Percentiles rank a stretch among this genome's conserved stretches.
phyloP scores from a whole-genome alignment of 2,888 invertebrate genomes.

The Anticlea derivata region DNA sequence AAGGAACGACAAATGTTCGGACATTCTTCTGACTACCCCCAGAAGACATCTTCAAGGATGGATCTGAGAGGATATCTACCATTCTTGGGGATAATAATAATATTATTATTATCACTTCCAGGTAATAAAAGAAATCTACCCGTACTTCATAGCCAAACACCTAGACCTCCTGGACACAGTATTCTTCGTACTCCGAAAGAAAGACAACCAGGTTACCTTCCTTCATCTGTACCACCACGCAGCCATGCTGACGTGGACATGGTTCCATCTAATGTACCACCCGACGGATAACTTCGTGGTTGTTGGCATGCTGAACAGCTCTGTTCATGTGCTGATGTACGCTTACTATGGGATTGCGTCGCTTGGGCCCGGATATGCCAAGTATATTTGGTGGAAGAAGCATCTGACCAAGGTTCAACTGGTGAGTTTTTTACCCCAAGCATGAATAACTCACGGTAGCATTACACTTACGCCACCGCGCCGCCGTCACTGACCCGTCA shows the following conservation, averaged over 20 bases:
- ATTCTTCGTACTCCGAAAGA: slow-evolving; percentile 94
- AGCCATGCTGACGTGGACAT: slow-evolving; percentile 89
- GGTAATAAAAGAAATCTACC: slow-evolving; percentile 79
- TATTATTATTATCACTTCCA: slow-evolving; percentile 37
- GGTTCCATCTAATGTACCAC: slow-evolving; percentile 89
- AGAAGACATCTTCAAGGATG: no score
- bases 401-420: slow-evolving; percentile 92
- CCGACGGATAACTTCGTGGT: slow-evolving; percentile 91
- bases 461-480: no score
- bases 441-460: no score
- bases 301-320: slow-evolving; percentile 88
- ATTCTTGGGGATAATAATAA: not conserved
- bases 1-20: no score
- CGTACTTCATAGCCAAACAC: slow-evolving; percentile 91
- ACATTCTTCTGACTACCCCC: no score
- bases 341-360: slow-evolving; percentile 90
- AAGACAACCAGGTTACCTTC: slow-evolving; percentile 90
- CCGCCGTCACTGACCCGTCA: no score
- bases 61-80: no score
- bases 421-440: slow-evolving; percentile 70
- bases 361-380: slow-evolving; percentile 88
- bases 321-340: slow-evolving; percentile 93
- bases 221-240: slow-evolving; percentile 95
- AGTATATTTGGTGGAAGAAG: slow-evolving; percentile 94
- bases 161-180: slow-evolving; percentile 91